Conservation (phyloP, 2,797 vertebrate genomes). For the Chelon labrosus region DNA sequence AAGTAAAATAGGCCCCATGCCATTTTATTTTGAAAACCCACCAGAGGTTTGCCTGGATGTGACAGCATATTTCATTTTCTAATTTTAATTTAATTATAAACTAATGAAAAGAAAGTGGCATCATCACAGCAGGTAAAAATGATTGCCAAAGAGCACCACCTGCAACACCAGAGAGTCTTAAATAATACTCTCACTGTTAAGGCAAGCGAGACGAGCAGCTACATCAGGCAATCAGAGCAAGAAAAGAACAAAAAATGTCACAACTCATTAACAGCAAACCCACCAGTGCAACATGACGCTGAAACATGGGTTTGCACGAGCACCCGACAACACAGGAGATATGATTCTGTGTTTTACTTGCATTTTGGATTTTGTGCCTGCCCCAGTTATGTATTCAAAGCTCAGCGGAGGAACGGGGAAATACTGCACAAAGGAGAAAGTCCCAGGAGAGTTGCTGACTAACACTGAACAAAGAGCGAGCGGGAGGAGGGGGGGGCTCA, state of each 20-base stretch:
- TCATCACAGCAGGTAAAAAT: not conserved
- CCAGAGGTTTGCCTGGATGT: not conserved
- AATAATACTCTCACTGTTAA: constrained; percentile 9
- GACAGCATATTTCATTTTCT: constrained; percentile 1
- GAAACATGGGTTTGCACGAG: constrained; percentile 15
- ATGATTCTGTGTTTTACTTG: constrained; percentile 28
- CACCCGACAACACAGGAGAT: constrained; percentile 25
- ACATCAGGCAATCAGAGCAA: constrained; percentile 20
- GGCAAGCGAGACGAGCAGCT: not conserved
- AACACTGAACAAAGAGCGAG: constrained; percentile 72
- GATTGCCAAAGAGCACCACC: not conserved
- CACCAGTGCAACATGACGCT: constrained; percentile 36
- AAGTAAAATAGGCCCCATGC: not conserved
- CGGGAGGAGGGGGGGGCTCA: constrained; percentile 20
- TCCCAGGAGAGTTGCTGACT: constrained; percentile 76
- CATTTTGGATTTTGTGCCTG: constrained; percentile 48
- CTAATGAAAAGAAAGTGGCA: constrained; percentile 10
- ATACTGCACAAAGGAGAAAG: constrained; percentile 75
- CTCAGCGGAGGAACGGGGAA: constrained; percentile 67
- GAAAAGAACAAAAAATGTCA: constrained; percentile 24
- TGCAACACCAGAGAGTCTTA: constrained; percentile 18
- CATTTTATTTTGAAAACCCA: constrained; percentile 15
- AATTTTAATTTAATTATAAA: constrained; percentile 12
- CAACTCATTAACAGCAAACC: constrained; percentile 37
- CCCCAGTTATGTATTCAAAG: constrained; percentile 67